Evolutionary conservation across 1,140 invertebrate genomes (phyloP).

Genomic region (Gryon sp.): DNA sequence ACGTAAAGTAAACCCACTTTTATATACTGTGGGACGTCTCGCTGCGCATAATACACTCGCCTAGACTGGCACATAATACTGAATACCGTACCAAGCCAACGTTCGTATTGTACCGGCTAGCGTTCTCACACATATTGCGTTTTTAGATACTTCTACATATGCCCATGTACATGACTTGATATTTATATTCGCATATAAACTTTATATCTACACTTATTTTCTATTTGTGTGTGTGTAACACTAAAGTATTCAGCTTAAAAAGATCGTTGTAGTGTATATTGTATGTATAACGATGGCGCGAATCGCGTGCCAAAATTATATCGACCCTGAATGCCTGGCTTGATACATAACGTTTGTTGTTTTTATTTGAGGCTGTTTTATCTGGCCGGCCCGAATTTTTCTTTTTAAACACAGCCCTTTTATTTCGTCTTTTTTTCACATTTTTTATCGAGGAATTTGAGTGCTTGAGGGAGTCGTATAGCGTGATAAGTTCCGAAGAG

Average conservation of each 20-base stretch:
- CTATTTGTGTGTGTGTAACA: conserved; percentile 13
- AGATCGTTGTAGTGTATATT: conserved; percentile 38
- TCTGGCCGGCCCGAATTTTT: conserved; percentile 41
- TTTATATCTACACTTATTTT: background rate
- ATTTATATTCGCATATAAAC: conserved; percentile 39
- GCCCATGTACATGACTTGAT: conserved; percentile 28
- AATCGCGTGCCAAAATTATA: conserved; percentile 73
- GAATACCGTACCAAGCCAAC: conserved; percentile 56
- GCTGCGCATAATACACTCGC: conserved; percentile 69
- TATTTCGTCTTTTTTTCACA: conserved; percentile 28
- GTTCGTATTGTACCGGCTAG: conserved; percentile 42
- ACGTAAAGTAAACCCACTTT: conserved; percentile 72
- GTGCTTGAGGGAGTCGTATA: conserved; percentile 41
- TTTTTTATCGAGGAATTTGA: conserved; percentile 55
- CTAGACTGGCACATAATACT: conserved; percentile 64
- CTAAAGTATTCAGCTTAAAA: conserved; percentile 20
- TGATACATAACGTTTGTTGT: conserved; percentile 65
- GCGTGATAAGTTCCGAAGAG: conserved; percentile 50
- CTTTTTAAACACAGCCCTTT: conserved; percentile 46
- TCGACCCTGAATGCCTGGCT: conserved; percentile 67
- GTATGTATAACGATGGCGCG: conserved; percentile 62
- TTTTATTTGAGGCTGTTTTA: conserved; percentile 56
- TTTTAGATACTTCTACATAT: conserved; percentile 41
- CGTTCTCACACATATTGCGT: conserved; percentile 42
- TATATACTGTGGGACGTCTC: conserved; percentile 68